Conservation (phyloP, 2,113 vertebrate genomes). For the Xiphophorus hellerii region DNA sequence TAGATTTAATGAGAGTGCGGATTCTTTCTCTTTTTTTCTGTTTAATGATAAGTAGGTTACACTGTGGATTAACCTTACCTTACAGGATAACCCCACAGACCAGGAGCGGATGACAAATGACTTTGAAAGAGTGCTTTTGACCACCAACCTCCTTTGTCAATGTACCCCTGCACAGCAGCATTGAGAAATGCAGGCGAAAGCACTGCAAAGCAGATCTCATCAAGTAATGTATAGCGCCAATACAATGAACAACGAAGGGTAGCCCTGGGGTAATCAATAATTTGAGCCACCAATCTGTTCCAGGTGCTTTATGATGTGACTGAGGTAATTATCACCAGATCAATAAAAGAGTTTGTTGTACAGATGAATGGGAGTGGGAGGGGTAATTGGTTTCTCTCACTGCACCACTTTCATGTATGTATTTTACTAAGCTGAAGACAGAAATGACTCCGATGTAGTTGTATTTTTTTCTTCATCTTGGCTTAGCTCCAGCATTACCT, state of each 20-base stretch:
- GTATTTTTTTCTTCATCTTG: conserved; percentile 36
- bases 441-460: conserved; percentile 48
- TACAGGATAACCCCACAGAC: conserved; percentile 29
- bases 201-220: conserved; percentile 67
- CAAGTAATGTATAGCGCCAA: conserved; percentile 72
- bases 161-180: conserved; percentile 42
- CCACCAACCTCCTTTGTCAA: conserved; percentile 56
- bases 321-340: conserved; percentile 81
- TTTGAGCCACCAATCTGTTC: conserved; percentile 80
- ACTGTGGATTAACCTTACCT: conserved; percentile 46
- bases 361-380: conserved; percentile 54
- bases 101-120: conserved; percentile 60
- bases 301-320: conserved; percentile 83
- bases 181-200: conserved; percentile 54
- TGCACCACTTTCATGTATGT: conserved; percentile 67
- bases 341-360: conserved; percentile 80
- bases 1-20: conserved; percentile 41
- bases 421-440: conserved; percentile 52
- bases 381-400: conserved; percentile 77
- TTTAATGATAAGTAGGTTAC: not conserved
- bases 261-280: conserved; percentile 77
- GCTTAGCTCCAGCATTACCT: conserved; percentile 44
- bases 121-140: conserved; percentile 51
- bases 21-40: not conserved
- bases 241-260: conserved; percentile 76